A percentile compares a stretch with the other conserved stretches of the same genome.
Conservation (phyloP, 2,113 vertebrate genomes). For the Ciconia stormi region DNA sequence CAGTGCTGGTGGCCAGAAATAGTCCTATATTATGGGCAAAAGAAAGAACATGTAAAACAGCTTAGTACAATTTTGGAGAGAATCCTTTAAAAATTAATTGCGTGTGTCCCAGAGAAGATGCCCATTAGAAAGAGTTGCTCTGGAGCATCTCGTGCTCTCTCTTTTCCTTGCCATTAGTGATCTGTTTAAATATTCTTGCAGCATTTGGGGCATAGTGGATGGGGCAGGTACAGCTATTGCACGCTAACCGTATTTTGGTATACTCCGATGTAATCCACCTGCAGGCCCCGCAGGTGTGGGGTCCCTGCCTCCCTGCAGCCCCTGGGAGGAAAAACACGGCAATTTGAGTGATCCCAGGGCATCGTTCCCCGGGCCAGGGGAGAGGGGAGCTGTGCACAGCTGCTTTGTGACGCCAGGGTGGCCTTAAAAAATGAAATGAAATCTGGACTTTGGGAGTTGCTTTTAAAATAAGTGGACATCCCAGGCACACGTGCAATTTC, state of each 20-base stretch:
- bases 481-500: fast-evolving
- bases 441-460: background rate
- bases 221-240: background rate
- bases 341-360: background rate
- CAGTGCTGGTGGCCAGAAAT: background rate
- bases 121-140: background rate
- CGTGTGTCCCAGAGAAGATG: background rate
- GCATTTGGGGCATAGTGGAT: background rate
- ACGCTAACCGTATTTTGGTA: fast-evolving
- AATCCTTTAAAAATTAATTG: background rate
- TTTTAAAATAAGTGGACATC: background rate
- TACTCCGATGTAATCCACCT: background rate
- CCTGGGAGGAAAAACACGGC: background rate
- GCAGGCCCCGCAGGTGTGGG: background rate
- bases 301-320: background rate
- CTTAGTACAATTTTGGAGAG: background rate
- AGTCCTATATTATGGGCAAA: background rate
- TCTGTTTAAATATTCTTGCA: background rate
- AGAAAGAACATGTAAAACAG: background rate
- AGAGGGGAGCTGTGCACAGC: fast-evolving
- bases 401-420: background rate
- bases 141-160: background rate
- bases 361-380: fast-evolving
- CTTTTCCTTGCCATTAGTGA: background rate
- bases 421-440: background rate